These are phyloP conservation scores for Rhysida immarginata DNA, from an alignment of 1,140 invertebrate species.

Conservation along the genomic window DNA sequence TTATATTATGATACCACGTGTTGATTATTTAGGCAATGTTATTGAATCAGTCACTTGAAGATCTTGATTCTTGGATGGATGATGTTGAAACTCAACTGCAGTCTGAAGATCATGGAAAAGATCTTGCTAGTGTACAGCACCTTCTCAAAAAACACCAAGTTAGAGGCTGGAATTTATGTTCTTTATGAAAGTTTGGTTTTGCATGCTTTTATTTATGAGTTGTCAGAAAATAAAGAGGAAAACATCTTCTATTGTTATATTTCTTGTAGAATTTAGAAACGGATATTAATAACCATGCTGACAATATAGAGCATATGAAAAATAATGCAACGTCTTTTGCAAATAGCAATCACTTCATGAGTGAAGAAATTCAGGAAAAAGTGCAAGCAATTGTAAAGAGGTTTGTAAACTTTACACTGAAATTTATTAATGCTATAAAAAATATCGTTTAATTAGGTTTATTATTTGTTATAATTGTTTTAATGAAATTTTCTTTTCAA, in stretches of 20 bases:
- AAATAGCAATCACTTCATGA: slow-evolving; percentile 63
- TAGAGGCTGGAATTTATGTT: too few species aligned
- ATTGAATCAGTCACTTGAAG: slow-evolving; percentile 68
- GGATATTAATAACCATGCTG: slow-evolving; percentile 59
- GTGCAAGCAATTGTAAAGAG: slow-evolving; percentile 49
- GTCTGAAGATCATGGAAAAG: slow-evolving; percentile 62
- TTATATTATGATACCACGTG: too few species aligned
- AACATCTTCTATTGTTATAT: too few species aligned
- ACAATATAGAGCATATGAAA: slow-evolving; percentile 58
- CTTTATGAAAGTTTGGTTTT: too few species aligned
- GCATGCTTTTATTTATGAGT: too few species aligned
- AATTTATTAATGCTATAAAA: too few species aligned
- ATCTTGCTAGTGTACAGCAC: slow-evolving; percentile 63
- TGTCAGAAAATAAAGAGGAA: too few species aligned
- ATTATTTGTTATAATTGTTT: too few species aligned
- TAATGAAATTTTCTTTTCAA: slow-evolving; percentile 17
- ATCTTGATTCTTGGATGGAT: slow-evolving; percentile 78
- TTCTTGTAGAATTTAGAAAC: slow-evolving; percentile 68
- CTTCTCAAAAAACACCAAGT: slow-evolving; percentile 45
- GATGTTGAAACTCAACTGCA: slow-evolving; percentile 66
- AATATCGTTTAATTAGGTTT: too few species aligned
- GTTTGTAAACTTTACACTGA: slow-evolving; percentile 25
- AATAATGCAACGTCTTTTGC: slow-evolving; percentile 56
- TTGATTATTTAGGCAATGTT: slow-evolving; percentile 46
- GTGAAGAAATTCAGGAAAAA: slow-evolving; percentile 59